phyloP scores from a whole-genome alignment of 2,797 vertebrate genomes.

The Zenarchopterus dispar region DNA sequence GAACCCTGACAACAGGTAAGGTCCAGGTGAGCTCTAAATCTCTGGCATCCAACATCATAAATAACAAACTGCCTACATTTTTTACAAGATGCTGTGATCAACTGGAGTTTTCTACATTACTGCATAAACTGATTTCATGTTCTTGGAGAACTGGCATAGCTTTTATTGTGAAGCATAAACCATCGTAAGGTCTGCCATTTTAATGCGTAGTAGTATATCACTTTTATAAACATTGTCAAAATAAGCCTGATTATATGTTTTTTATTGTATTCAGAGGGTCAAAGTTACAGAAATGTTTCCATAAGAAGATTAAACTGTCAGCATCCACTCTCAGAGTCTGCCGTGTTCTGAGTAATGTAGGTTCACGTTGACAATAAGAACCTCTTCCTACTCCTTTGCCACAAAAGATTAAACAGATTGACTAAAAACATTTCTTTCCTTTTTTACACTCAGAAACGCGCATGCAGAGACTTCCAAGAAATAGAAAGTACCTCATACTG shows the following conservation, averaged over 20 bases:
- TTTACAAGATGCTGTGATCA: slow-evolving; percentile 50
- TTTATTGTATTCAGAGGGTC: slow-evolving; percentile 44
- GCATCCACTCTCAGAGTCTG: slow-evolving; percentile 27
- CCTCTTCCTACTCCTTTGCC: neutral
- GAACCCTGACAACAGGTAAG: slow-evolving; percentile 57
- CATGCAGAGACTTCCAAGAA: slow-evolving; percentile 25
- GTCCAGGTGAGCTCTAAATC: slow-evolving; percentile 56
- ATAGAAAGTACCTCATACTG: slow-evolving; percentile 16
- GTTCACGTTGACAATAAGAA: slow-evolving; percentile 18
- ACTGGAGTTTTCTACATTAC: slow-evolving; percentile 66
- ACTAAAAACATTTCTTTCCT: slow-evolving; percentile 1
- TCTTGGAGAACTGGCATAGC: slow-evolving; percentile 33
- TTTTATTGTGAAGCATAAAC: slow-evolving; percentile 67
- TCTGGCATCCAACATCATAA: slow-evolving; percentile 63
- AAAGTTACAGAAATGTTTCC: slow-evolving; percentile 59
- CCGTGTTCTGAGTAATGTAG: neutral
- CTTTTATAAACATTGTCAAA: slow-evolving; percentile 54
- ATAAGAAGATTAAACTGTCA: slow-evolving; percentile 63
- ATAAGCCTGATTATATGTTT: slow-evolving; percentile 40
- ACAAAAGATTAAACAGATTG: neutral
- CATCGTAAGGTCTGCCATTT: slow-evolving; percentile 34
- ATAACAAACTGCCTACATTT: slow-evolving; percentile 62
- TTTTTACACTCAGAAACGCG: slow-evolving; percentile 8
- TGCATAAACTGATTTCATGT: slow-evolving; percentile 59
- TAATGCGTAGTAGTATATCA: slow-evolving; percentile 45